Base-by-base conservation (phyloP, 2,888 invertebrate species). In the Drosophila colorata region DNA sequence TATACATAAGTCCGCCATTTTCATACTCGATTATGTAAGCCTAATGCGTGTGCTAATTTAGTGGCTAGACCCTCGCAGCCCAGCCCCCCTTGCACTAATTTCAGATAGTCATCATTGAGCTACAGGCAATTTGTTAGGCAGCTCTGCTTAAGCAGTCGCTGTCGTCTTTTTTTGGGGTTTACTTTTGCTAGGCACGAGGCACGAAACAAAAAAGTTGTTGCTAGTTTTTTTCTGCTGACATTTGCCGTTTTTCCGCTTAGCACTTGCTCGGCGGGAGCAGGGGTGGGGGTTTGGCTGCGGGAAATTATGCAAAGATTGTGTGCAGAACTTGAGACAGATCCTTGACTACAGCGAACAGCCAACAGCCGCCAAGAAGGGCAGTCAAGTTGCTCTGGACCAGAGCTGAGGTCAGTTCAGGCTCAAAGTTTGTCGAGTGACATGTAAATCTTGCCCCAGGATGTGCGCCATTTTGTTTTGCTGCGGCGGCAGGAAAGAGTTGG, bases 261-360 rank as follows among this genome's bases (percentile, higher is more conserved):
- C 80, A 63, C 64, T 67, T 40, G 25, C 0, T 2, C 46, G n/a
- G 23, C 4, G n/a, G 6, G 9, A 9, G 14, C 0, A 9, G 13
- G 16, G 20, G 9, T 0, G 2, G 33, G 20, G 6, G 14, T 13
- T 25, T 28, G 60, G 46, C 35, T 9, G 35, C 35, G 25, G 33
- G 69, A 83, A 86, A 86, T 85, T 86, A 86, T 86, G 86, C 83
- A 80, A 85, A 82, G 87, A 87, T 85, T 87, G 78, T 86, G 78
- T 80, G 80, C 80, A 76, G 69, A 87, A 70, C 69, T 80, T 65
- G 72, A 70, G 78, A 72, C 74, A 52, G 47, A 60, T 41, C 48
- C 49, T 65, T 43, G 48, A 53, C 35, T 25, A 46, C 23, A 33
- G 61, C 43, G 66, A 63, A 46, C 28, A 35, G 61, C 41, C 67